Conservation (phyloP, 2,888 invertebrate species). For the Steinernema carpocapsae region DNA sequence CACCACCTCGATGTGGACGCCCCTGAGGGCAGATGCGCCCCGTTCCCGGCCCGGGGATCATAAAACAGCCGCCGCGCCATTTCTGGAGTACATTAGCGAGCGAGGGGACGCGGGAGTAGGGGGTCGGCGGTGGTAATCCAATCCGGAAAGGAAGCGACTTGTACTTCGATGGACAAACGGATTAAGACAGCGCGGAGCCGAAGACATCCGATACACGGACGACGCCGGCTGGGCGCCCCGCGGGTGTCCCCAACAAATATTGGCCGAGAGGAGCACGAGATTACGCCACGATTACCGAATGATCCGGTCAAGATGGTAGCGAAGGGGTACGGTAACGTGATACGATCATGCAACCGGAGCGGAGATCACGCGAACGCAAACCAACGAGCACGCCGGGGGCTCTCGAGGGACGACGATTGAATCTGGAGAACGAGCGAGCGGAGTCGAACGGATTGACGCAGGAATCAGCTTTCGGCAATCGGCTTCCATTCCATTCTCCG, state of each 20-base stretch:
- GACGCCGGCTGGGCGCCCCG: slow-evolving; percentile 8
- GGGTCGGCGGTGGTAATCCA: slow-evolving; percentile 21
- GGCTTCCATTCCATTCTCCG: neutral
- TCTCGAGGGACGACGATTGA: neutral
- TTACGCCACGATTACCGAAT: slow-evolving; percentile 33
- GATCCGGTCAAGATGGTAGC: slow-evolving; percentile 19
- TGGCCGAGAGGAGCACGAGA: neutral
- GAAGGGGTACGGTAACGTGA: slow-evolving; percentile 23
- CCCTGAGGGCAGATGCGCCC: slow-evolving; percentile 28
- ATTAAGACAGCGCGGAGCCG: slow-evolving; percentile 26
- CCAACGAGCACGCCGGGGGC: neutral
- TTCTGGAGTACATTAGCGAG: slow-evolving; percentile 27
- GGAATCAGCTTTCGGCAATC: too few species aligned
- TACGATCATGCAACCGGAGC: slow-evolving; percentile 12
- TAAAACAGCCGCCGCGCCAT: slow-evolving; percentile 20
- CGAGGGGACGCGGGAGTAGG: too few species aligned
- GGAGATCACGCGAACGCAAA: slow-evolving; percentile 16
- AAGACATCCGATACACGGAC: slow-evolving; percentile 21
- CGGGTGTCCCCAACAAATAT: slow-evolving; percentile 23
- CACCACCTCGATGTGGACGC: neutral
- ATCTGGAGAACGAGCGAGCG: neutral
- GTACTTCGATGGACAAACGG: slow-evolving; percentile 31
- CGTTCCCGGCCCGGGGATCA: slow-evolving; percentile 9
- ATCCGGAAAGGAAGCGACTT: slow-evolving; percentile 33
- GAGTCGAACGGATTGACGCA: neutral